Base-by-base conservation (phyloP, 2,888 invertebrate genomes). In the Notodonta ziczac region DNA sequence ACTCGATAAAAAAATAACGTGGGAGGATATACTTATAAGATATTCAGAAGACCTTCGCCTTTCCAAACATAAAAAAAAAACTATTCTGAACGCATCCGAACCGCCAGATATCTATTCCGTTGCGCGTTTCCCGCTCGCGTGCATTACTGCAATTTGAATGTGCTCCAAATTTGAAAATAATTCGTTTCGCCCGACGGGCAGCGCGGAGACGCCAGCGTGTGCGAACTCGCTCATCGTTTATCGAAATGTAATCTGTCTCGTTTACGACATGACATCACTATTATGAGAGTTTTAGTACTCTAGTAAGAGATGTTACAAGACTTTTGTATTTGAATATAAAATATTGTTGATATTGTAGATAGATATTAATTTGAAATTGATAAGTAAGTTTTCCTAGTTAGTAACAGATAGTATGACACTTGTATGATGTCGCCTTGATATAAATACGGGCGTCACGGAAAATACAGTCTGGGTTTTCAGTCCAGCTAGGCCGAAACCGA, bases 81-180 rank as follows among this genome's bases (percentile, higher is more conserved):
- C 51, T 12, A 39, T 12, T 42, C 7, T 51, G 57, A 66, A 67
- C 65, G 62, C 67, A 62, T 58, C 75, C 74, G 73, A 72, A 75
- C 72, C 82, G 63, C 80, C 82, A 84, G 85, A 85, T 86, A 86
- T 83, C 82, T 86, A 81, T 86, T 88, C 87, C 87, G 87, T 77
- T 81, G 82, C 84, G 68, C 82, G 86, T 84, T 89, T 86, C 86
- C 85, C 82, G 88, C 86, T 93, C 87, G 93, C 93, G 93, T 93
- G 93, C 90, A 79, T 77, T 88, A 90, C 90, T 71, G 88, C 89
- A 93, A 93, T 93, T 93, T 92, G 83, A 87, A 89, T 89, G 83
- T 92, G 91, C 86, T 91, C 93, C 74, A 91, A 93, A 93, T 93
- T 91, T 84, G 92, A 93, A 93, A 89, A 93, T 93, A 93, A 93